A percentile compares a stretch with the other conserved stretches of the same genome.
Evolutionary conservation across 2,888 invertebrate species (phyloP).

Genomic region (Drosophila prolongata): DNA sequence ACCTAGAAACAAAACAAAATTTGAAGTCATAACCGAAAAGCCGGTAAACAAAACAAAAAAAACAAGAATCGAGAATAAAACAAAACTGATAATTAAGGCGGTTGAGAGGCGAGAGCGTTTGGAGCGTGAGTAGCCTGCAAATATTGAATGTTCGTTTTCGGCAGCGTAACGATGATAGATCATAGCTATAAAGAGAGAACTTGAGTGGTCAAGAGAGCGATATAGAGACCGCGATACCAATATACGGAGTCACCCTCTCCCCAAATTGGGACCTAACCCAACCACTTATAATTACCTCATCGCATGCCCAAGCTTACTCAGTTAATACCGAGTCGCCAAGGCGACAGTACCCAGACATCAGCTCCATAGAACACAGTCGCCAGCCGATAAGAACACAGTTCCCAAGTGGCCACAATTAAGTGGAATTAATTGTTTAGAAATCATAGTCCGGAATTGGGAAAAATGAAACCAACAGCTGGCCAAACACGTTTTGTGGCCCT

Average conservation of each 20-base stretch:
- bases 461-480: conserved; percentile 37
- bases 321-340: conserved; percentile 26
- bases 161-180: conserved; percentile 11
- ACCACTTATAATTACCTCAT: conserved; percentile 34
- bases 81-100: neutral
- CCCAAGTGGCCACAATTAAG: conserved; percentile 5
- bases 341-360: conserved; percentile 1
- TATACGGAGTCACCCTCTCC: neutral
- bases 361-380: neutral
- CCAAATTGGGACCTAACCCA: conserved; percentile 5
- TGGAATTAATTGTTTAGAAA: conserved; percentile 5
- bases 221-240: neutral
- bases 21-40: neutral
- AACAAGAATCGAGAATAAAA: conserved; percentile 5
- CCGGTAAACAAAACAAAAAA: conserved; percentile 13
- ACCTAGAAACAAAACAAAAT: neutral
- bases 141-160: neutral
- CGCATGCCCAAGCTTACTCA: conserved; percentile 21
- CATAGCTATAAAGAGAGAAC: neutral
- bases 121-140: conserved; percentile 12
- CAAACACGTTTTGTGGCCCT: conserved; percentile 51
- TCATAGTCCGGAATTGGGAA: neutral
- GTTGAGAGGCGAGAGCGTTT: neutral
- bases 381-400: conserved; percentile 7
- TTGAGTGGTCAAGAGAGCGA: neutral